These are phyloP conservation scores for Myrmophylax atrothorax DNA, from an alignment of 2,113 vertebrate genomes.

Conservation along the genomic window DNA sequence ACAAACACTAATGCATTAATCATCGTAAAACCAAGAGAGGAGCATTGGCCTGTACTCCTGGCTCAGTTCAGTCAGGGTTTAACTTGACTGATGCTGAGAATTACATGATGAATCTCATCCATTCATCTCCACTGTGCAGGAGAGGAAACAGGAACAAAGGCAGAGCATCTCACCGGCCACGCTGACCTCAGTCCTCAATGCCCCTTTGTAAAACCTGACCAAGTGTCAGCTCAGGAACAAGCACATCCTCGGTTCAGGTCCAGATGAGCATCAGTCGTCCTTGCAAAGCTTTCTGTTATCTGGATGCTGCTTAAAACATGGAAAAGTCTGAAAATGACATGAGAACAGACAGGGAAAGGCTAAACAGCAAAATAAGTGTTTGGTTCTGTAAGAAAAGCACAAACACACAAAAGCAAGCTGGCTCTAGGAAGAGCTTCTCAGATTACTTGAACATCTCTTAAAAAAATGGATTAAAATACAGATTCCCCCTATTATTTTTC, in stretches of 20 bases:
- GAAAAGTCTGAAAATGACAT: not conserved
- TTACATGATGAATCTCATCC: not conserved
- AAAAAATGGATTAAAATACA: constrained; percentile 65
- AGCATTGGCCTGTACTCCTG: not conserved
- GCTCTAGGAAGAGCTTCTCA: constrained; percentile 6
- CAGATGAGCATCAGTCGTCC: not conserved
- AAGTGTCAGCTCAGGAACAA: not conserved
- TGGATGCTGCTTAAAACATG: not conserved
- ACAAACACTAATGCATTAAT: constrained; percentile 52
- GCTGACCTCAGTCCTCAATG: not conserved
- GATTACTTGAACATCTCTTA: constrained; percentile 2
- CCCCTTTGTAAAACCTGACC: not conserved
- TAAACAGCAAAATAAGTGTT: constrained; percentile 5
- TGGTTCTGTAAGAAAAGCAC: not conserved
- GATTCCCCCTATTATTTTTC: constrained; percentile 67
- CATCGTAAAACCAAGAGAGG: not conserved
- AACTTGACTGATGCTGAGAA: not conserved
- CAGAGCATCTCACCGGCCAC: not conserved
- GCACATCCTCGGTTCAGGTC: not conserved
- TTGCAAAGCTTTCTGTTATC: not conserved
- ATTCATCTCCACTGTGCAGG: not conserved
- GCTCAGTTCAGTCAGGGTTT: not conserved
- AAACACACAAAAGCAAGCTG: constrained; percentile 7
- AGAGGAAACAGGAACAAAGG: constrained; percentile 30
- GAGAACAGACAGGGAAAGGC: not conserved